These are phyloP conservation scores for Champsocephalus gunnari DNA, from an alignment of 2,797 vertebrate species.

Conservation along the genomic window DNA sequence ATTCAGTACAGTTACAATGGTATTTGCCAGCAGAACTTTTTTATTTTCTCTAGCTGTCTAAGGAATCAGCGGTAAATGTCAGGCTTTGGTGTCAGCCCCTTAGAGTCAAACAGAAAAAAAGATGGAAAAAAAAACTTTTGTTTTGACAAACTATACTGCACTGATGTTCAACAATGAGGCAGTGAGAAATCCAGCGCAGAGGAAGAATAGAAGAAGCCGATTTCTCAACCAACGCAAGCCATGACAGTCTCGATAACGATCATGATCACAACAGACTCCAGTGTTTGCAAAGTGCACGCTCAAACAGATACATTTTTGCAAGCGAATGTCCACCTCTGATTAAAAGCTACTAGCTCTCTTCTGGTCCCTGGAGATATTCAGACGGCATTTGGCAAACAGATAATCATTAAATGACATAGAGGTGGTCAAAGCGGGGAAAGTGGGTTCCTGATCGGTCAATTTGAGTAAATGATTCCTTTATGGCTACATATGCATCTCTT, in stretches of 20 bases:
- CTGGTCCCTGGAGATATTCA: conserved; percentile 22
- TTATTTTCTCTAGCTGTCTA: conserved; percentile 20
- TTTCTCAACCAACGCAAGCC: conserved; percentile 19
- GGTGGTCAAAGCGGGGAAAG: background rate
- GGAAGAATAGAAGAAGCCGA: conserved; percentile 7
- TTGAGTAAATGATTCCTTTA: conserved; percentile 17
- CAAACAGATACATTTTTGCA: conserved; percentile 40
- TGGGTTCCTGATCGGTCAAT: conserved; percentile 23
- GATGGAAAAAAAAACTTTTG: conserved; percentile 3
- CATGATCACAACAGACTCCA: conserved; percentile 43
- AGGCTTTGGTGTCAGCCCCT: conserved; percentile 41
- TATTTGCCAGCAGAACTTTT: conserved; percentile 26
- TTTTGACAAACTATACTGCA: conserved; percentile 25
- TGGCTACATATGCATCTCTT: background rate
- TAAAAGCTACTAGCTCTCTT: conserved; percentile 30
- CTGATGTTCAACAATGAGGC: conserved; percentile 37
- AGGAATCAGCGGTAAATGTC: conserved; percentile 37
- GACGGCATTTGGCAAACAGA: conserved; percentile 40
- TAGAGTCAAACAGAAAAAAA: conserved; percentile 36
- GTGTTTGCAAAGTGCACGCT: conserved; percentile 22
- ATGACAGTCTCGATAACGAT: conserved; percentile 19
- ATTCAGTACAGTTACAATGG: conserved; percentile 27
- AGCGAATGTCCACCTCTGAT: conserved; percentile 41
- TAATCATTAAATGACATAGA: conserved; percentile 48
- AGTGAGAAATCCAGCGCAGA: conserved; percentile 12